Evolutionary conservation across 64 coral and sea anemone genomes (phyloP), one percentile per base, ranked within the genome.

Genomic region (Hydrozoanthus tunicans): DNA sequence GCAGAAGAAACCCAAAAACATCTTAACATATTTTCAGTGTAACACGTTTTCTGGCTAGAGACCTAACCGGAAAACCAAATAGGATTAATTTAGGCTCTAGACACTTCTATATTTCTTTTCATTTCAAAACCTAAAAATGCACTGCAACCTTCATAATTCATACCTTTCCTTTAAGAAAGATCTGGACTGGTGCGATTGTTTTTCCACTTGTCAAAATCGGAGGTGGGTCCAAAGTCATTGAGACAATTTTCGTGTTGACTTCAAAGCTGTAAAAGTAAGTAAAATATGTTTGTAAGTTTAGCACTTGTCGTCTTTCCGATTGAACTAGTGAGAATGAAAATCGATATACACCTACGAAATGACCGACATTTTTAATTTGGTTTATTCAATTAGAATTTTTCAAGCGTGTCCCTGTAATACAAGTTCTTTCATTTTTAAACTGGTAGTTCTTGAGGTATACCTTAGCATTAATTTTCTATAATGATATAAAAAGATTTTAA

Each of bases 161-260:
- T 80, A 96, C 94, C 94, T 96, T 93, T 77, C 90, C 90, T 82
- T 55, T 89, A 23, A 91, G 27, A 23, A 54, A 81, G 56, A 96
- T 96, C 89, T 79, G 94, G 12, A 96, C 78, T 51, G 95, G 92
- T 0, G 95, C 77, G 54, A 86, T 68, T 13, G 93, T 93, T 89
- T 96, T 96, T 32, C 92, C 83, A 83, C 89, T 77, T 5, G 88
- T 62, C 82, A 93, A 64, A 23, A 61, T 55, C 5, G 92, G 86
- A 25, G 58, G 55, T 15, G 95, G 92, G 10, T 88, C 71, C 13
- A 96, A 77, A 13, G 92, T 91, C 53, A 80, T 94, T 8, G 95
- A 94, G 6, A 94, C 83, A 8, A 96, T 91, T 60, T 90, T 90
- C 13, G 94, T 91, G 59, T 81, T 92, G 3, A 94, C 90, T 63